Base-by-base conservation (phyloP, 2,113 vertebrate genomes). In the Odontesthes bonariensis region DNA sequence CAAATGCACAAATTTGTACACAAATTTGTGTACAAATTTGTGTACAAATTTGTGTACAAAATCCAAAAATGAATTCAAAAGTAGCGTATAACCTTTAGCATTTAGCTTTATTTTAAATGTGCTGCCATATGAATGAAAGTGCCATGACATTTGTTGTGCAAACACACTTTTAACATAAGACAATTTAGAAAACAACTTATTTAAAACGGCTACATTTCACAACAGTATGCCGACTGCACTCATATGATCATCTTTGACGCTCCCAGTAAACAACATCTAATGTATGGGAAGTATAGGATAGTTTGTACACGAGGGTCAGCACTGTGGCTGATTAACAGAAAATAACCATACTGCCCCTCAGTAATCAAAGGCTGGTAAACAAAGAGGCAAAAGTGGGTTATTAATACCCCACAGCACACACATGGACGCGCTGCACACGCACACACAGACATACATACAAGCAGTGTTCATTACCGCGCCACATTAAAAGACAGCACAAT, bases 401-500 rank as follows among this genome's bases (percentile, higher is more conserved):
- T 80, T 72, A 82, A 81, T 66, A 72, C 68, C 63, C 55, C 51
- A 32, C 52, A 53, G 32, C 61, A 58, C 68, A 63, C 56, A 69
- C 8, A n/a, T 66, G 64, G 40, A 60, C 66, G 64, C 44, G 54
- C 67, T n/a, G n/a, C n/a, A 60, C 51, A n/a, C 27, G 59, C 49
- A 61, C 63, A 52, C 10, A 42, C 44, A 73, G 1, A 59, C 12
- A 56, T 9, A 73, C 49, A 73, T 60, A 73, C 22, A 6, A 58
- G 57, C 77, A 16, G 73, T 42, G 65, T 81, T 87, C 83, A 84
- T 87, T 86, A 86, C 68, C 22, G 14, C 23, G 83, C 65, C 77
- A 73, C 85, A 83, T 81, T 87, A 86, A 89, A 87, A 77, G 79
- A 77, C 86, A 78, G 73, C 73, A 82, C 83, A 89, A 85, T 79